Evolutionary conservation across 2,888 invertebrate genomes (phyloP), one percentile per base, ranked within the genome.

Genomic region (Steinernema carpocapsae): DNA sequence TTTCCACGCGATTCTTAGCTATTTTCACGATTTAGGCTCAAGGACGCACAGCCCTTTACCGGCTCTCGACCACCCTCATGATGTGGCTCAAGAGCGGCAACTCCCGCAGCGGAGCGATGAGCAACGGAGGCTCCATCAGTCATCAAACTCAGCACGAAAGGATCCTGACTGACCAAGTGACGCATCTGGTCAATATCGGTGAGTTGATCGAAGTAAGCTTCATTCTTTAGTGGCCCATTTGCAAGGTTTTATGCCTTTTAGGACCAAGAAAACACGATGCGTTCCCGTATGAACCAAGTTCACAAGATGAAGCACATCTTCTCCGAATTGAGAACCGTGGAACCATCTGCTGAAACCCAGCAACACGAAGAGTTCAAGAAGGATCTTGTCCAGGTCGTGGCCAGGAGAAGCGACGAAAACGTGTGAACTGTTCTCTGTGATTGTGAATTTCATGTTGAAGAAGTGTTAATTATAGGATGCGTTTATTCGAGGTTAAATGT

Each of bases 231-330:
- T 19, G 74, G n/a, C n/a, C n/a, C n/a, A n/a, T n/a, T n/a, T n/a
- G n/a, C n/a, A n/a, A n/a, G n/a, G n/a, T n/a, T n/a, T n/a, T n/a
- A n/a, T n/a, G n/a, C n/a, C n/a, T n/a, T n/a, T 76, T 84, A 90
- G 90, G 97, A 99, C 86, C 97, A 97, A 95, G 99, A 99, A 88
- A 99, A 97, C 89, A 99, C 97, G 91, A 99, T 99, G 88, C 92
- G 99, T 83, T 94, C 94, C 89, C 97, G 96, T 6, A 91, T 99
- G 84, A 97, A 97, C 88, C 96, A 97, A 89, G 97, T 99, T 85
- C 99, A 99, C 90, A 99, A 99, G 90, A 99, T 97, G 72, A 95
- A 94, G 89, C 96, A 97, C 89, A 97, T 97, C 87, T 95, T 97
- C 76, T 95, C 95, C 88, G 94, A 95, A 14, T 91, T 97, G 83